phyloP scores from a whole-genome alignment of 2,113 vertebrate species.

The Tringa solitaria region DNA sequence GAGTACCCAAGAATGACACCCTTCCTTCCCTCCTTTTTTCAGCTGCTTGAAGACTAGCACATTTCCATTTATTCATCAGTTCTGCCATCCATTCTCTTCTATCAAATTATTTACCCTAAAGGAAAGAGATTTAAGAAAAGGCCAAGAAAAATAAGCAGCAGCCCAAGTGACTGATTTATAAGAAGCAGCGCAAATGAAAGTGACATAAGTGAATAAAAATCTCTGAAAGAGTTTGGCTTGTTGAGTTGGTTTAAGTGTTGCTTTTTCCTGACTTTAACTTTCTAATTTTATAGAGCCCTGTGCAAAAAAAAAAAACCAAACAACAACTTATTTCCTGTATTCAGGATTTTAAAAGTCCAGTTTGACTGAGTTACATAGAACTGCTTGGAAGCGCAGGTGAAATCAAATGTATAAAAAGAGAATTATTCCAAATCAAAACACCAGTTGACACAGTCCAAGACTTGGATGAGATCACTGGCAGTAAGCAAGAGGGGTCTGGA shows the following conservation, averaged over 20 bases:
- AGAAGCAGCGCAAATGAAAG: not conserved
- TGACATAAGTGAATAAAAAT: slow-evolving; percentile 29
- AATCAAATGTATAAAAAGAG: not conserved
- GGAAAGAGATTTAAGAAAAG: slow-evolving; percentile 18
- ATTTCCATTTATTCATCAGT: slow-evolving; percentile 43
- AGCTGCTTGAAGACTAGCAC: not conserved
- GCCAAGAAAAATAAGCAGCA: slow-evolving; percentile 49
- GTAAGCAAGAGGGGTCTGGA: not conserved
- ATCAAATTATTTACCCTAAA: slow-evolving; percentile 16
- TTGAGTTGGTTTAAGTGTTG: not conserved
- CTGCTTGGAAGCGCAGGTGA: not conserved
- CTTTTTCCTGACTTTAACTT: not conserved
- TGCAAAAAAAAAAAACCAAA: not conserved
- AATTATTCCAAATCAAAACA: not conserved
- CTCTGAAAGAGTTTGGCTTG: not conserved
- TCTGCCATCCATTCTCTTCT: slow-evolving; percentile 2
- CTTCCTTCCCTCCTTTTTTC: slow-evolving; percentile 50
- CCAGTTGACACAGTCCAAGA: not conserved
- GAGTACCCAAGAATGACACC: slow-evolving; percentile 22
- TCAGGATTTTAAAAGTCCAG: not conserved
- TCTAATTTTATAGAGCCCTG: not conserved
- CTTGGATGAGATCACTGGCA: not conserved
- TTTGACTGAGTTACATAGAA: not conserved
- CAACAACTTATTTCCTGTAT: not conserved
- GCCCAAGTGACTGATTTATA: slow-evolving; percentile 15